These are phyloP conservation scores for Ormyrus thymus DNA, from an alignment of 2,888 invertebrate species.

Conservation along the genomic window DNA sequence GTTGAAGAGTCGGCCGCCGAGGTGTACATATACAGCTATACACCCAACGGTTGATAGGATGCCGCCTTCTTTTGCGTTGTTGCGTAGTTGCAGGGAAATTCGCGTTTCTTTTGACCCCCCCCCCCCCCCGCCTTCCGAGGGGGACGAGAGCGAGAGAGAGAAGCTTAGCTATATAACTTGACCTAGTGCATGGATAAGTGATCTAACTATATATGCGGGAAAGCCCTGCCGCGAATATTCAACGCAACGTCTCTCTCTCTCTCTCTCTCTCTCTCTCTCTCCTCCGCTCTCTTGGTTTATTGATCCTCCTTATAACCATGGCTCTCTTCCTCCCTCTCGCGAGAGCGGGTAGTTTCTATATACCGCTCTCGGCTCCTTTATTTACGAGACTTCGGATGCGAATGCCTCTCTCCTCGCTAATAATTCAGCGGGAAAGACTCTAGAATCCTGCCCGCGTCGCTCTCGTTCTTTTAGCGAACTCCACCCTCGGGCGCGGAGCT, in stretches of 20 bases:
- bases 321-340: background rate
- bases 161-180: slow-evolving; percentile 71
- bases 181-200: slow-evolving; percentile 73
- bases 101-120: slow-evolving; percentile 30
- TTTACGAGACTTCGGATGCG: too few species aligned
- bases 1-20: too few species aligned
- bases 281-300: slow-evolving; percentile 57
- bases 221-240: slow-evolving; percentile 62
- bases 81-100: slow-evolving; percentile 43
- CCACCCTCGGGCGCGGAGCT: too few species aligned
- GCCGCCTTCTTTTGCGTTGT: slow-evolving; percentile 1
- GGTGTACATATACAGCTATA: too few species aligned
- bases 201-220: slow-evolving; percentile 64
- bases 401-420: background rate
- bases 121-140: background rate
- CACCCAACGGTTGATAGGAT: too few species aligned
- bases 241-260: slow-evolving; percentile 37
- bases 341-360: too few species aligned
- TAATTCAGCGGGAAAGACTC: background rate
- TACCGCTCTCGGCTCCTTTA: too few species aligned
- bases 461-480: too few species aligned
- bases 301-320: slow-evolving; percentile 30
- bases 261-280: slow-evolving; percentile 72
- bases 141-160: slow-evolving; percentile 6
- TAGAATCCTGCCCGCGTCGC: background rate